phyloP scores from a whole-genome alignment of 2,888 invertebrate genomes.

The Drosophila anomelani region DNA sequence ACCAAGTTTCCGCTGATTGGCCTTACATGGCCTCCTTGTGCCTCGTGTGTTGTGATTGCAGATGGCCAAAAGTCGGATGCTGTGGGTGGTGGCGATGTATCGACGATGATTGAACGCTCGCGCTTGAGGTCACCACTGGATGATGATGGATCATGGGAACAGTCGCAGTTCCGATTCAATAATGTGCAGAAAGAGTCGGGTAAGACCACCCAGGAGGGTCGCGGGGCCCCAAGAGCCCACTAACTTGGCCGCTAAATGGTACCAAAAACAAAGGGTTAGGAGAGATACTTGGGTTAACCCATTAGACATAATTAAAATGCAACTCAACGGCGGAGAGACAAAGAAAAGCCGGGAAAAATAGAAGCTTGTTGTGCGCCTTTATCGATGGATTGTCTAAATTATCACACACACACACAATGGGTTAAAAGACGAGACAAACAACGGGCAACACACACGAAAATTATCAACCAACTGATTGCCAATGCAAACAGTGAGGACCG shows the following conservation, averaged over 20 bases:
- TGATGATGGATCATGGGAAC: slow-evolving; percentile 79
- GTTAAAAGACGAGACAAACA: slow-evolving; percentile 31
- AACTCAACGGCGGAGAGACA: slow-evolving; percentile 54
- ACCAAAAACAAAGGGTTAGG: slow-evolving; percentile 43
- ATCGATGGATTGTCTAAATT: slow-evolving; percentile 76
- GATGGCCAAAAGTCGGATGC: slow-evolving; percentile 52
- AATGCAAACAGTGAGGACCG: slow-evolving; percentile 63
- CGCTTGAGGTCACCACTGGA: slow-evolving; percentile 60
- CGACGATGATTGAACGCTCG: slow-evolving; percentile 68
- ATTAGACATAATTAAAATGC: slow-evolving; percentile 76
- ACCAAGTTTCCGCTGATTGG: slow-evolving; percentile 76
- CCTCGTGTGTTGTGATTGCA: slow-evolving; percentile 50
- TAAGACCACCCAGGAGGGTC: slow-evolving; percentile 56
- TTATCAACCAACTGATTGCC: slow-evolving; percentile 76
- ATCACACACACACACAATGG: slow-evolving; percentile 70
- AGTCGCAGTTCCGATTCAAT: slow-evolving; percentile 24
- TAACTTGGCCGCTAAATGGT: slow-evolving; percentile 59
- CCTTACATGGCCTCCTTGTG: slow-evolving; percentile 67
- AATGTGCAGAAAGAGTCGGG: slow-evolving; percentile 49
- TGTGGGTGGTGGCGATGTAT: slow-evolving; percentile 58
- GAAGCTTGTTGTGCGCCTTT: slow-evolving; percentile 72
- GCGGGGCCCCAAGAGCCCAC: slow-evolving; percentile 33
- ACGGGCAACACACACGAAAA: slow-evolving; percentile 68
- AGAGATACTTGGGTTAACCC: slow-evolving; percentile 26
- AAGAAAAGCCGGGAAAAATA: slow-evolving; percentile 53